Percentiles rank a stretch among this genome's conserved stretches.
phyloP scores from a whole-genome alignment of 2,797 vertebrate genomes.

The Brotogeris chrysoptera region DNA sequence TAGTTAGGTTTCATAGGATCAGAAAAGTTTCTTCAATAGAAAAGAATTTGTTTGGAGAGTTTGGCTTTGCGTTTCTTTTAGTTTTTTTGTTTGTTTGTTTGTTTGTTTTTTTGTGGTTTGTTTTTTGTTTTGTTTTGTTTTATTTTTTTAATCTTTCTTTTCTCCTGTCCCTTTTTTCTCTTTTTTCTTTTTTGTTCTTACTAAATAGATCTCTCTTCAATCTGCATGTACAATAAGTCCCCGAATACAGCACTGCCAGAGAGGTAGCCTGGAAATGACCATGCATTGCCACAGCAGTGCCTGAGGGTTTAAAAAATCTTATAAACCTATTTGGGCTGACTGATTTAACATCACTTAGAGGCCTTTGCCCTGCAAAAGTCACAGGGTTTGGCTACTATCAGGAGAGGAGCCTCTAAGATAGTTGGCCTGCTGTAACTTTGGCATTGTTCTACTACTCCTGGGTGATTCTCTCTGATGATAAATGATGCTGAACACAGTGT shows the following conservation, averaged over 20 bases:
- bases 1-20: neutral
- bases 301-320: neutral
- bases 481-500: constrained; percentile 11
- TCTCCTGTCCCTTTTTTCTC: no score
- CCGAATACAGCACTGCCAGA: neutral
- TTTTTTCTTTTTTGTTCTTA: neutral
- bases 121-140: neutral
- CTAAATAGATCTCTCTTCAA: constrained; percentile 6
- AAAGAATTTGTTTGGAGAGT: neutral
- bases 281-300: neutral
- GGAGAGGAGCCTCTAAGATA: neutral
- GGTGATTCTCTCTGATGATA: constrained; percentile 1
- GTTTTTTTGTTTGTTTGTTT: neutral
- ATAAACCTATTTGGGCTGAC: neutral
- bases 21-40: constrained; percentile 19
- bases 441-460: neutral
- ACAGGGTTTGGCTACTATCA: neutral
- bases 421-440: neutral
- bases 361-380: constrained; percentile 7
- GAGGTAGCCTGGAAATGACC: neutral
- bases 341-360: neutral
- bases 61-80: neutral
- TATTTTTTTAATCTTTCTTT: no score
- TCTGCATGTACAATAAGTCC: neutral
- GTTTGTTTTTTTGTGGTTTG: neutral